Base-by-base conservation (phyloP, 2,888 invertebrate genomes). In the Mycalesis mineus region DNA sequence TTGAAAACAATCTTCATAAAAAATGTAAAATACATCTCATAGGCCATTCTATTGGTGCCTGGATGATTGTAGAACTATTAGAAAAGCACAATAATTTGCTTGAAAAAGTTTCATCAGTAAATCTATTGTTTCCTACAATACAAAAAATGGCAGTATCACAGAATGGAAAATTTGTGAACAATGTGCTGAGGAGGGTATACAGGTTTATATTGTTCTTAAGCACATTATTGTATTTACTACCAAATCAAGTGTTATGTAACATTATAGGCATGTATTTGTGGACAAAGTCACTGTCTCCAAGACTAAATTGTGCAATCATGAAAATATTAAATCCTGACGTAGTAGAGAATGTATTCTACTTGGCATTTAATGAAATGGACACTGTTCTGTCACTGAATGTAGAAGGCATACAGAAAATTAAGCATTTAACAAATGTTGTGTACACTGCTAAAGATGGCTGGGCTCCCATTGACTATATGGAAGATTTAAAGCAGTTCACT, bases 41-140 rank as follows among this genome's bases (percentile, higher is more conserved):
- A 67, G 97, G 96, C 1, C 98, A 98, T 89, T 98, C 98, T 0
- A 96, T 98, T 72, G 98, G 98, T 3, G 92, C 94, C 53, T 96
- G 97, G 92, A 93, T 97, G 72, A 91, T 93, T 62, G 75, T 97
- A 57, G 94, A 97, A 73, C 75, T 96, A 68, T 76, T 97, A 29
- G 91, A 94, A 65, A 83, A 92, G 63, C 68, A 84, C 62, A 84
- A 91, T 5, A 74, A 84, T 31, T 80, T 95, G 69, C 78, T 90
- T 68, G 70, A 83, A 29, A 90, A 90, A 68, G 75, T 95, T 36
- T 79, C 86, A n/a, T 92, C 93, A 65, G 90, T 92, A 60, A 94
- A 94, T 79, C 82, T 97, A 63, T 81, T 98, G 2, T 97, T 97
- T 82, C 98, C 98, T 1, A 96, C 97, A 0, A 84, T 98, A 41